Percentiles rank a stretch among this genome's conserved stretches.
phyloP scores from a whole-genome alignment of 2,797 vertebrate species.

The Diplodus sargus region DNA sequence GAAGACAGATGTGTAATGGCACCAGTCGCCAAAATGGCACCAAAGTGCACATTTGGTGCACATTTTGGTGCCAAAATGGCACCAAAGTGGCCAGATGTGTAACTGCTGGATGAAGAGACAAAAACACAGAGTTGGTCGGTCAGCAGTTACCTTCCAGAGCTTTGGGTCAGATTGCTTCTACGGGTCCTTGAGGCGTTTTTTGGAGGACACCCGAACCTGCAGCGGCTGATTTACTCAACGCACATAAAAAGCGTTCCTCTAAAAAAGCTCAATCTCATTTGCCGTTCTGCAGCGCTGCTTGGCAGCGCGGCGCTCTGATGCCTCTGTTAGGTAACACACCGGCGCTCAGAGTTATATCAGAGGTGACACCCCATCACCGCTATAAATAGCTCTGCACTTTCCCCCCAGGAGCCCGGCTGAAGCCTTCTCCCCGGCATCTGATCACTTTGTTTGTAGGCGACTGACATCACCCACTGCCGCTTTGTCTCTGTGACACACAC shows the following conservation, averaged over 20 bases:
- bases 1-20: no score
- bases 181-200: conserved; percentile 19
- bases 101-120: neutral
- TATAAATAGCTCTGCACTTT: conserved; percentile 78
- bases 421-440: conserved; percentile 71
- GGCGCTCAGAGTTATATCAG: conserved; percentile 67
- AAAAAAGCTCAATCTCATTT: conserved; percentile 45
- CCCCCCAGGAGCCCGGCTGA: conserved; percentile 73
- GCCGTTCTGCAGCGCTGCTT: conserved; percentile 21
- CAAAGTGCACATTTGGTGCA: no score
- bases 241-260: conserved; percentile 37
- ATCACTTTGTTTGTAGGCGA: conserved; percentile 71
- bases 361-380: conserved; percentile 75
- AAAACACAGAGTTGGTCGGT: neutral
- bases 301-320: conserved; percentile 19
- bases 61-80: no score
- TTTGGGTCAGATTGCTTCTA: conserved; percentile 7
- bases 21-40: no score
- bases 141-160: neutral
- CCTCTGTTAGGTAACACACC: conserved; percentile 67
- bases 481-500: conserved; percentile 44
- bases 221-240: conserved; percentile 25
- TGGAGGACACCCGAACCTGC: conserved; percentile 29
- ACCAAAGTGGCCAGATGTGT: no score
- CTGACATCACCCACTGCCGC: conserved; percentile 63